These are phyloP conservation scores for Cinclus cinclus DNA, from an alignment of 2,113 vertebrate species.

Conservation along the genomic window DNA sequence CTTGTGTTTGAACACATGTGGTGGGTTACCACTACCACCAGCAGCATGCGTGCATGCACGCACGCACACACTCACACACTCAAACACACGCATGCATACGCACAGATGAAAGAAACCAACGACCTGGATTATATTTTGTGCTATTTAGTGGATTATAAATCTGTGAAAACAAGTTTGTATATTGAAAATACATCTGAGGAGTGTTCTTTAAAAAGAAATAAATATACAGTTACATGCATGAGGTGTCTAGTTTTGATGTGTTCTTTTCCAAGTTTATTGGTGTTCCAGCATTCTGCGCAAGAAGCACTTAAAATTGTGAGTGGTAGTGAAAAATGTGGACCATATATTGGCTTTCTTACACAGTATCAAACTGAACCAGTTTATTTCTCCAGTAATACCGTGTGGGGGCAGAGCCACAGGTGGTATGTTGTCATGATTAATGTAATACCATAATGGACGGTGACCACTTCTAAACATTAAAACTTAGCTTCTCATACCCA, in stretches of 20 bases:
- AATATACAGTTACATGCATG: slow-evolving; percentile 79
- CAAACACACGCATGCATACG: not conserved
- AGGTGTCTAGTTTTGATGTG: slow-evolving; percentile 77
- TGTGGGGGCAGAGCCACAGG: not conserved
- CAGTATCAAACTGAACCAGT: not conserved
- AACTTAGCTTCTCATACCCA: not conserved
- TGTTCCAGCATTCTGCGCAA: not conserved
- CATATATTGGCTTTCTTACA: not conserved
- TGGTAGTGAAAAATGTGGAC: not conserved
- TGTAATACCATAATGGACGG: fast-evolving
- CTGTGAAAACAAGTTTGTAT: slow-evolving; percentile 88
- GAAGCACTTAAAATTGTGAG: not conserved
- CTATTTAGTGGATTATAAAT: slow-evolving; percentile 85
- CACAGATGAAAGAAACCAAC: slow-evolving; percentile 18
- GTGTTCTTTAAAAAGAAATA: slow-evolving; percentile 88
- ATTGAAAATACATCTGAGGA: slow-evolving; percentile 82
- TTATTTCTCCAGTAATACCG: not conserved
- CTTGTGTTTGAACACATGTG: slow-evolving; percentile 35
- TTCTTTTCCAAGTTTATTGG: slow-evolving; percentile 51
- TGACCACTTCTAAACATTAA: not conserved
- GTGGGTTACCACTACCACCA: slow-evolving; percentile 46
- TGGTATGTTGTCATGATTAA: not conserved
- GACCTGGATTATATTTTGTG: slow-evolving; percentile 79
- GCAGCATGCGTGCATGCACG: not conserved
- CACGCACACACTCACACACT: not conserved